Conservation (phyloP, 2,888 invertebrate species). For the Lamellibrachia columna region DNA sequence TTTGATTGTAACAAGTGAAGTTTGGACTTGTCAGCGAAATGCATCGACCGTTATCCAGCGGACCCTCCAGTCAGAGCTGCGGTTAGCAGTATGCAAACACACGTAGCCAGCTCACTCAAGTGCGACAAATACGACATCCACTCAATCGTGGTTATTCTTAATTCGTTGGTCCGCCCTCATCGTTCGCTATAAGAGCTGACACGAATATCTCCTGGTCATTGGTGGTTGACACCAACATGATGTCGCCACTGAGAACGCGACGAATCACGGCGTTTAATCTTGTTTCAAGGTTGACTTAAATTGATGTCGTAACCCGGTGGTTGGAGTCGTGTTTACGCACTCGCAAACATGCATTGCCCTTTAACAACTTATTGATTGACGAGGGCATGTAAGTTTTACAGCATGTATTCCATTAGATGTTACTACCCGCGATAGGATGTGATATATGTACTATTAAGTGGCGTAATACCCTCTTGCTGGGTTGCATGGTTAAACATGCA, state of each 20-base stretch:
- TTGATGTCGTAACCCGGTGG: neutral
- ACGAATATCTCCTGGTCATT: neutral
- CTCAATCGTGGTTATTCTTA: conserved; percentile 1
- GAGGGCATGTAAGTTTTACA: neutral
- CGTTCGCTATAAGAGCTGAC: neutral
- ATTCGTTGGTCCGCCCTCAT: neutral
- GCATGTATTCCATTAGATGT: neutral
- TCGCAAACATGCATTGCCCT: neutral
- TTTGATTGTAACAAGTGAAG: neutral
- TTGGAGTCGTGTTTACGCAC: neutral
- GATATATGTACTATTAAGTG: neutral
- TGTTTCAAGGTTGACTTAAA: neutral
- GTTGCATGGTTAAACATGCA: neutral
- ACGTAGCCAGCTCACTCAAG: neutral
- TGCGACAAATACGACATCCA: neutral
- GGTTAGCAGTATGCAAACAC: neutral
- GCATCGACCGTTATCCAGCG: neutral
- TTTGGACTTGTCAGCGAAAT: neutral
- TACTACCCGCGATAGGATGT: neutral
- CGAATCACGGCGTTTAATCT: neutral
- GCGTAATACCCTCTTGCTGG: neutral
- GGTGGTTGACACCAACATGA: too few species aligned
- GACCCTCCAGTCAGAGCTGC: neutral
- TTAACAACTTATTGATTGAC: neutral
- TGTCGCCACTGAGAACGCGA: neutral